Evolutionary conservation across 1,140 invertebrate species (phyloP), one percentile per base, ranked within the genome.

Genomic region (Heliothis virescens): DNA sequence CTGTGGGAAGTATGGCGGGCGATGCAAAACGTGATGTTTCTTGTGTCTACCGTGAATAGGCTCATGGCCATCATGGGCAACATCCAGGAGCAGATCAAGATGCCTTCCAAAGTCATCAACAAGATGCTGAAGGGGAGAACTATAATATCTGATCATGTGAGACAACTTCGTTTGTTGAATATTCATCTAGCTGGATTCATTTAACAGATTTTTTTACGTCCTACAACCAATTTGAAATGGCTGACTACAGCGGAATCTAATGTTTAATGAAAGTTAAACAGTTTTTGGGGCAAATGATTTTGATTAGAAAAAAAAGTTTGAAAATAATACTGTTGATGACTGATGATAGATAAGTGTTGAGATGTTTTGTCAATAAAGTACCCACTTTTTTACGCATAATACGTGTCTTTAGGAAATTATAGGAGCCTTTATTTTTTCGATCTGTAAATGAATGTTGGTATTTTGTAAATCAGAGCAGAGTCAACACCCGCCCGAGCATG

Each of bases 11-110:
- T 95, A 7, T 97, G 97, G 97, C 92, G 95, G 10, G 89, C 93
- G 15, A 93, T 97, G 82, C 96, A 97, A 86, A 95, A 96, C 80
- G 95, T 96, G 69, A 95, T 96, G 80, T 95, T 95, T 18, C 89
- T 96, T n/a, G 86, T 97, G 53, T 96, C 95, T n/a, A 95, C 95
- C 13, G 91, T 96, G 2, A 96, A 96, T 82, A 92, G 94, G 2
- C 94, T 96, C 3, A 94, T 96, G 65, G 93, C 90, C 47, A 91
- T 95, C 60, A 73, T 96, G 34, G 90, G 95, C 47, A 84, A 79
- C 53, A 86, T 96, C 74, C 94, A 94, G 82, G 88, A 94, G 41
- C 93, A 92, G 85, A 93, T 95, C 91, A 86, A 82, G 63, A 83
- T 92, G 82, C 89, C 91, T 0, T 80, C 86, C 50, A 48, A 82